Percentiles rank a stretch among this genome's conserved stretches.
Evolutionary conservation across 37 sponge, comb jelly and placozoan species (phyloP).

Genomic region (Chondrosia reniformis): DNA sequence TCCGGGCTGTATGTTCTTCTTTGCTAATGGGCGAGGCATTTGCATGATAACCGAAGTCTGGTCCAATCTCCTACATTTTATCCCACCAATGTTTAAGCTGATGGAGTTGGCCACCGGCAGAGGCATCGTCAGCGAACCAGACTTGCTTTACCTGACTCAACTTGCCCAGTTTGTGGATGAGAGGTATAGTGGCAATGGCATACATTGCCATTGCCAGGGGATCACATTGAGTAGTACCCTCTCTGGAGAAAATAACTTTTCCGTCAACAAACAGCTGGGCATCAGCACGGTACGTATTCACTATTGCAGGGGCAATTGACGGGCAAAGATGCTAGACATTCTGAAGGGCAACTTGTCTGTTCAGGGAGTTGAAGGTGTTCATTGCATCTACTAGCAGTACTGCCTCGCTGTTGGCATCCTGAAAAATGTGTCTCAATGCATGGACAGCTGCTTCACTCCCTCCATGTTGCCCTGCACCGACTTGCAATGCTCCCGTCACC

Average conservation of each 20-base stretch:
- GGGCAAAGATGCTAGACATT: neutral
- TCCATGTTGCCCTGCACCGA: neutral
- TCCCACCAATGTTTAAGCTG: conserved; percentile 18
- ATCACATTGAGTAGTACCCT: conserved; percentile 3
- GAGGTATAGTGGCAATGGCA: neutral
- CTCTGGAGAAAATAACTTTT: neutral
- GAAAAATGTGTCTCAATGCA: neutral
- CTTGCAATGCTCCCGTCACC: neutral
- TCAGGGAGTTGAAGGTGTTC: neutral
- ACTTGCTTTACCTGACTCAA: neutral
- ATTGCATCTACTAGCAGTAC: neutral
- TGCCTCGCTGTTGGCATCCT: neutral
- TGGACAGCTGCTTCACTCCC: conserved; percentile 6
- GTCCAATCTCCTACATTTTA: neutral
- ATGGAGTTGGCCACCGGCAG: neutral
- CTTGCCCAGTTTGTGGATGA: neutral
- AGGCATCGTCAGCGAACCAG: conserved; percentile 20
- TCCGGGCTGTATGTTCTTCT: neutral
- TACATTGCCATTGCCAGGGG: conserved; percentile 13
- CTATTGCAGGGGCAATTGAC: neutral
- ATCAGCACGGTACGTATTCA: neutral
- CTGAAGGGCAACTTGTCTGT: conserved; percentile 9
- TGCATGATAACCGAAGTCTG: neutral
- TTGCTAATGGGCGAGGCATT: neutral
- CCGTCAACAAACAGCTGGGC: neutral